Conservation (phyloP, 2,797 vertebrate genomes). For the Morelia viridis region DNA sequence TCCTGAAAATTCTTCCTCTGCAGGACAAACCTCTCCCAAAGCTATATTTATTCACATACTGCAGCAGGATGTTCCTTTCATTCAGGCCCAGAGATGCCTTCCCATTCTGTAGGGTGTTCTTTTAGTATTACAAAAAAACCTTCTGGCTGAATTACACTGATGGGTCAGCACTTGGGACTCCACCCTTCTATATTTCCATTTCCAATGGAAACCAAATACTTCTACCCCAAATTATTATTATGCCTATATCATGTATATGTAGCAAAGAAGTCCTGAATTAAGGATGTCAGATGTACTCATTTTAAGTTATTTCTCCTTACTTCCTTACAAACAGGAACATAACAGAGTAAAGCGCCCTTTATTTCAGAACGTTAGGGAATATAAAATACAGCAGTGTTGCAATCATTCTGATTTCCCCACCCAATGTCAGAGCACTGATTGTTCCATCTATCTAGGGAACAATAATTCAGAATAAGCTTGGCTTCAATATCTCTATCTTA, state of each 20-base stretch:
- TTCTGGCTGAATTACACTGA: neutral
- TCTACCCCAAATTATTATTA: conserved; percentile 40
- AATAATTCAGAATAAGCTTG: neutral
- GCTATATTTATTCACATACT: conserved; percentile 34
- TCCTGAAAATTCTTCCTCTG: conserved; percentile 1
- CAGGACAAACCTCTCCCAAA: conserved; percentile 37
- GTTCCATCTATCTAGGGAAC: neutral
- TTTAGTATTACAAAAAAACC: conserved; percentile 1
- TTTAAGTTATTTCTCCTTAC: neutral
- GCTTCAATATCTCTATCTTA: neutral
- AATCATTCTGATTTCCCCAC: neutral
- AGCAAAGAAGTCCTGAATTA: neutral
- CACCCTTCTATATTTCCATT: neutral
- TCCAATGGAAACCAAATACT: conserved; percentile 12
- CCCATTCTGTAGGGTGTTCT: neutral
- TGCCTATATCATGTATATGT: neutral
- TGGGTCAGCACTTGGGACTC: neutral
- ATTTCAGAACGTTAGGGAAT: neutral
- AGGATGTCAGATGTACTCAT: neutral
- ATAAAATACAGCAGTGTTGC: neutral
- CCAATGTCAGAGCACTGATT: neutral
- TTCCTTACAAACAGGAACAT: neutral
- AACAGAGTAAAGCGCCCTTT: neutral
- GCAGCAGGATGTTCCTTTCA: conserved; percentile 18
- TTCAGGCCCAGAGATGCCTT: neutral